A percentile compares a stretch with the other conserved stretches of the same genome.
These are phyloP conservation scores for Heterochromis multidens DNA, from an alignment of 2,113 vertebrate genomes.

Conservation along the genomic window DNA sequence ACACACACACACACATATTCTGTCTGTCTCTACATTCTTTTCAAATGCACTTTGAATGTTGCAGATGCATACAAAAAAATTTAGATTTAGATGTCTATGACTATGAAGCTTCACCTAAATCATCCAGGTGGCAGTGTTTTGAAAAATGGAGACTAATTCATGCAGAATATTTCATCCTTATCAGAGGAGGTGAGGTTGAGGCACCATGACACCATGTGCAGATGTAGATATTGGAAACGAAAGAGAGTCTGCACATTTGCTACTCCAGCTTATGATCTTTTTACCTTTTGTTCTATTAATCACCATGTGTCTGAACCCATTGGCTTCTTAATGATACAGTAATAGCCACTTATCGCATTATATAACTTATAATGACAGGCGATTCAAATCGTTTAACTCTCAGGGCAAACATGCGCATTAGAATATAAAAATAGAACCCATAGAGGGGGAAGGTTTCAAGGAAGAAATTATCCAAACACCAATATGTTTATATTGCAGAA, in stretches of 20 bases:
- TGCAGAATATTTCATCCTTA: neutral
- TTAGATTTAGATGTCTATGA: neutral
- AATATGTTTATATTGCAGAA: too few relatives aligned
- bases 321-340: conserved; percentile 14
- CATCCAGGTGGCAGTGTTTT: neutral
- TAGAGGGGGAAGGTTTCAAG: neutral
- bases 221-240: neutral
- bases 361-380: conserved; percentile 29
- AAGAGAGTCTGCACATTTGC: neutral
- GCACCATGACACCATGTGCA: neutral
- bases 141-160: neutral
- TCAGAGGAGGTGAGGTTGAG: neutral
- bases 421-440: neutral
- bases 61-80: neutral
- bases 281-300: neutral
- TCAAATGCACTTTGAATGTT: neutral
- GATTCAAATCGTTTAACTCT: conserved; percentile 29
- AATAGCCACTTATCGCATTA: neutral
- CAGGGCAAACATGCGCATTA: neutral
- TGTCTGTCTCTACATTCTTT: neutral
- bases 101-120: neutral
- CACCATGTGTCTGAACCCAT: neutral
- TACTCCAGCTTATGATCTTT: neutral
- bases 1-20: neutral
- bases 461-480: neutral